phyloP scores from a whole-genome alignment of 2,113 vertebrate genomes.

The Actinemys pallida region DNA sequence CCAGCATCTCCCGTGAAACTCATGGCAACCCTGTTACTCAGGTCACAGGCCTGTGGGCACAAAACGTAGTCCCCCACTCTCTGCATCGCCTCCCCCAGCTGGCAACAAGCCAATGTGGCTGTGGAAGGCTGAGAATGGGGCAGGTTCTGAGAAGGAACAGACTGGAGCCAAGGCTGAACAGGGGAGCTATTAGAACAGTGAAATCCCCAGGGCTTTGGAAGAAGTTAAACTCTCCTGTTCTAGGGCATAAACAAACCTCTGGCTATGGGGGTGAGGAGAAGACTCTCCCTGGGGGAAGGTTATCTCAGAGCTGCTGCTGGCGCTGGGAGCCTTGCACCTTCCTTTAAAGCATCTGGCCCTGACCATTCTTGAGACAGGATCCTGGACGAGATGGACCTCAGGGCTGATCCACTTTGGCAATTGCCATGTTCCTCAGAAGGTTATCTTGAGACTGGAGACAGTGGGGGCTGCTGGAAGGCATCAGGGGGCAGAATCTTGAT shows the following conservation, averaged over 20 bases:
- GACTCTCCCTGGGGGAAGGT: background rate
- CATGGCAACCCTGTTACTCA: background rate
- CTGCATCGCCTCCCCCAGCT: background rate
- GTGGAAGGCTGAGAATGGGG: background rate
- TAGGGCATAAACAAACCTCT: accelerated
- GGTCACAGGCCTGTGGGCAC: background rate
- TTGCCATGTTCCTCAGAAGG: background rate
- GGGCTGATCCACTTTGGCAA: background rate
- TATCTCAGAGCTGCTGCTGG: background rate
- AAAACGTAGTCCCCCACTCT: background rate
- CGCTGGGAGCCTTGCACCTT: background rate
- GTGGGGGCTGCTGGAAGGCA: background rate
- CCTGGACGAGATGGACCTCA: background rate
- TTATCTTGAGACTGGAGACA: background rate
- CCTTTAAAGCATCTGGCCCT: background rate
- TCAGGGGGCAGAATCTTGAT: background rate
- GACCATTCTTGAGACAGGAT: background rate
- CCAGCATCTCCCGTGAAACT: background rate
- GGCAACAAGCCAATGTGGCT: background rate
- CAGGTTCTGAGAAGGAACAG: background rate
- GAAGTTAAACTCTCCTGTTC: background rate
- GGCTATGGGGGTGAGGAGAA: background rate
- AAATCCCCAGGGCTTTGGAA: background rate
- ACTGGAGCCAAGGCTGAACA: background rate
- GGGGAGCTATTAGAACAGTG: background rate